Evolutionary conservation across 1,140 invertebrate genomes (phyloP).

Genomic region (Schlechtendalia chinensis): DNA sequence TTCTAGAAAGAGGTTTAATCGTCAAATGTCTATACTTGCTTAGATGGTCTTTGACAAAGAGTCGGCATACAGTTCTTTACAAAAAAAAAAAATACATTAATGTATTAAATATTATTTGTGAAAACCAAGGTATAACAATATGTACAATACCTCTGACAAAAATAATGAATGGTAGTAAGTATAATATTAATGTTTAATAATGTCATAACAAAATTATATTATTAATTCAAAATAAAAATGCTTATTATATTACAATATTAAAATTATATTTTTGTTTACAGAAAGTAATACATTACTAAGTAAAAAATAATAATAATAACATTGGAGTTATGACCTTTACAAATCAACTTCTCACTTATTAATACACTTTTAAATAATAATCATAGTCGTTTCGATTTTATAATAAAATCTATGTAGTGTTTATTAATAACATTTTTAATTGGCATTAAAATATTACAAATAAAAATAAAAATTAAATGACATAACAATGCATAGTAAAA

Average conservation of each 20-base stretch:
- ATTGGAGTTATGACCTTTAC: not conserved
- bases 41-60: too few species aligned
- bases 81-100: too few species aligned
- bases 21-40: too few species aligned
- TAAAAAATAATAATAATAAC: slow-evolving; percentile 5
- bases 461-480: not conserved
- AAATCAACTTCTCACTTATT: not conserved
- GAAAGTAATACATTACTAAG: not conserved
- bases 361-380: not conserved
- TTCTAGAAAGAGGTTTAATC: too few species aligned
- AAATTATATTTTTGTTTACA: slow-evolving; percentile 2
- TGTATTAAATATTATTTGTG: too few species aligned
- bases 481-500: slow-evolving; percentile 4
- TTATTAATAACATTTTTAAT: not conserved
- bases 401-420: not conserved
- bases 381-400: not conserved
- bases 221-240: not conserved
- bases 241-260: not conserved
- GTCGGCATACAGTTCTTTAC: too few species aligned
- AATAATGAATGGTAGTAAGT: too few species aligned
- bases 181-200: too few species aligned
- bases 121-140: too few species aligned
- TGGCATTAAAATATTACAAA: not conserved
- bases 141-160: too few species aligned
- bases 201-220: too few species aligned